Conservation (phyloP, 2,888 invertebrate genomes). For the Theretra japonica region DNA sequence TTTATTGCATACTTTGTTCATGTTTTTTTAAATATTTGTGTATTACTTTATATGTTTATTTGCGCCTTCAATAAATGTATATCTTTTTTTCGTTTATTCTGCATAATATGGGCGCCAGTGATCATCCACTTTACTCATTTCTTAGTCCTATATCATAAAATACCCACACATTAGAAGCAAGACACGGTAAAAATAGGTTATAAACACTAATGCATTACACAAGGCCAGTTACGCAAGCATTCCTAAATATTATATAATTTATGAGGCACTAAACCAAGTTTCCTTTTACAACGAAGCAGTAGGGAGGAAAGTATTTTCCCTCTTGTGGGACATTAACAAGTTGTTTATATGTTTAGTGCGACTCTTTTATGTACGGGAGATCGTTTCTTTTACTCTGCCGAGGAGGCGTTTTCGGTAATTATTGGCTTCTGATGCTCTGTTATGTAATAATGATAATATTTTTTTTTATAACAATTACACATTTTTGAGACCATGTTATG, state of each 20-base stretch:
- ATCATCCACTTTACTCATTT: no score
- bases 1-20: no score
- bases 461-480: no score
- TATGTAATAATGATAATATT: no score
- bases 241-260: conserved; percentile 23
- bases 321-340: conserved; percentile 22
- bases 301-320: conserved; percentile 20
- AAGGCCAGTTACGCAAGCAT: conserved; percentile 7
- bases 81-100: no score
- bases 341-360: conserved; percentile 21
- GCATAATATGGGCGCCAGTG: no score
- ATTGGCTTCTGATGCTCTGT: not conserved
- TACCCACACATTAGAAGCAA: not conserved
- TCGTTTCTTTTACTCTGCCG: not conserved
- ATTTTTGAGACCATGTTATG: no score
- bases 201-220: conserved; percentile 7
- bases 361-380: conserved; percentile 1
- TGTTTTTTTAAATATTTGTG: no score
- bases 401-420: not conserved
- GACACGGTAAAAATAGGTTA: not conserved
- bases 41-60: no score
- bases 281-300: conserved; percentile 13
- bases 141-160: no score
- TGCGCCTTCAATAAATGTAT: no score
- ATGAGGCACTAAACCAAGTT: conserved; percentile 14